Percentiles rank a stretch among this genome's conserved stretches.
phyloP scores from a whole-genome alignment of 2,113 vertebrate genomes.

The Enhydra lutris region DNA sequence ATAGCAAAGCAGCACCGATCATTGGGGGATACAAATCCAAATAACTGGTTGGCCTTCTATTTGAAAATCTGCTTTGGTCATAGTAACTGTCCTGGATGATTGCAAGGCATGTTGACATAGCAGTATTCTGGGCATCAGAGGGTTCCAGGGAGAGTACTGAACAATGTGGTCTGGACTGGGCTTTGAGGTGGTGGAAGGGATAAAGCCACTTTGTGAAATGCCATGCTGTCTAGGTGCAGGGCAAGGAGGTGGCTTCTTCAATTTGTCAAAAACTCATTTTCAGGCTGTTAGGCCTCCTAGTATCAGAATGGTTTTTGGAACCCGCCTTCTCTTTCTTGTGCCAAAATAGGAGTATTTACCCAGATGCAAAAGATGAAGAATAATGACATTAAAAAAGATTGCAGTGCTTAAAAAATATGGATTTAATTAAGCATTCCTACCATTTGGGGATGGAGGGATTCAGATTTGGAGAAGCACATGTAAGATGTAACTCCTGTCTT shows the following conservation, averaged over 20 bases:
- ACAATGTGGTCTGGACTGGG: background rate
- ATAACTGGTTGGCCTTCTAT: slow-evolving; percentile 16
- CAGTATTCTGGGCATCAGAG: background rate
- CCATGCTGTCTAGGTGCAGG: background rate
- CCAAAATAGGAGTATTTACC: slow-evolving; percentile 63
- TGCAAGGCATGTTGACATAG: background rate
- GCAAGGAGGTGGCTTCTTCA: background rate
- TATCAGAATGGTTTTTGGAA: slow-evolving; percentile 47
- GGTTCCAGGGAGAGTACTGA: background rate
- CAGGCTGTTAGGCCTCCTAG: background rate
- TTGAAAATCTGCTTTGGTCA: slow-evolving; percentile 4
- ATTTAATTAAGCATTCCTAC: slow-evolving; percentile 64
- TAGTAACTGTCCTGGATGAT: background rate
- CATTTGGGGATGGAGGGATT: background rate
- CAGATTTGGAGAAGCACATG: background rate
- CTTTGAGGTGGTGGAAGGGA: background rate
- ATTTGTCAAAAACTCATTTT: slow-evolving; percentile 54
- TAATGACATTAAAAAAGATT: slow-evolving; percentile 56
- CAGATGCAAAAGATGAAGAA: slow-evolving; percentile 62
- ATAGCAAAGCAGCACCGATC: background rate
- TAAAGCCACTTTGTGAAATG: background rate
- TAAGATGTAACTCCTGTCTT: background rate
- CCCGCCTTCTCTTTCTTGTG: background rate
- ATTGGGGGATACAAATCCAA: background rate
- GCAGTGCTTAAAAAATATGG: slow-evolving; percentile 65